phyloP scores from a whole-genome alignment of 2,888 invertebrate species.

The Scaptomyza parva region DNA sequence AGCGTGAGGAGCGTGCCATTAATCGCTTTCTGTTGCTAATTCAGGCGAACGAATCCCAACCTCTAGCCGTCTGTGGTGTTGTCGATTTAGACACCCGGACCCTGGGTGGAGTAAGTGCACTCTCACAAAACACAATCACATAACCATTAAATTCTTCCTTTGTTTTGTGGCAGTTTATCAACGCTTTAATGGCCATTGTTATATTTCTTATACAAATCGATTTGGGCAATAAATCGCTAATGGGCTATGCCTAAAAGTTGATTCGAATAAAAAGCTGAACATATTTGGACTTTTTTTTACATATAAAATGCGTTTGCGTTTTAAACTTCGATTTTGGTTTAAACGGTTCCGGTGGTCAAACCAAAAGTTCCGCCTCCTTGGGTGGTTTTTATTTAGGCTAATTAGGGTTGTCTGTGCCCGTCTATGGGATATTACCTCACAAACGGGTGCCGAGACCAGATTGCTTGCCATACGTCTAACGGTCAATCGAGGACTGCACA shows the following conservation, averaged over 20 bases:
- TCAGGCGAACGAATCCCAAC: conserved; percentile 39
- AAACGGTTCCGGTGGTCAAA: conserved; percentile 7
- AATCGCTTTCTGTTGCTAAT: conserved; percentile 78
- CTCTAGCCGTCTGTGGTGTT: conserved; percentile 70
- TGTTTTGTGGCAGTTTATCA: conserved; percentile 67
- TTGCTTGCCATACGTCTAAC: conserved; percentile 74
- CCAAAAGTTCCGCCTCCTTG: not conserved
- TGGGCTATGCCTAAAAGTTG: conserved; percentile 28
- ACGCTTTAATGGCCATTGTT: conserved; percentile 74
- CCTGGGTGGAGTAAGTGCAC: conserved; percentile 74
- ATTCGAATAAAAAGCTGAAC: conserved; percentile 26
- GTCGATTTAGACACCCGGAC: conserved; percentile 78
- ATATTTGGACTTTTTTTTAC: conserved; percentile 12
- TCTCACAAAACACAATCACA: not conserved
- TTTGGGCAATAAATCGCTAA: conserved; percentile 70
- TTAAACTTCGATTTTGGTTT: conserved; percentile 2
- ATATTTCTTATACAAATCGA: conserved; percentile 82
- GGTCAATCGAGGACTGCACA: conserved; percentile 69
- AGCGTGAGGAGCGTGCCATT: conserved; percentile 63
- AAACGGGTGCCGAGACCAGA: conserved; percentile 76
- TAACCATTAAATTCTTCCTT: conserved; percentile 8
- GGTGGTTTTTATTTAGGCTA: not conserved
- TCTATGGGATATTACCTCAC: conserved; percentile 45
- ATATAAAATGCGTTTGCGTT: conserved; percentile 15
- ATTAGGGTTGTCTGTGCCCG: conserved; percentile 5